These are phyloP conservation scores for Steatocranus sp. DNA, from an alignment of 2,797 vertebrate species.

Conservation along the genomic window DNA sequence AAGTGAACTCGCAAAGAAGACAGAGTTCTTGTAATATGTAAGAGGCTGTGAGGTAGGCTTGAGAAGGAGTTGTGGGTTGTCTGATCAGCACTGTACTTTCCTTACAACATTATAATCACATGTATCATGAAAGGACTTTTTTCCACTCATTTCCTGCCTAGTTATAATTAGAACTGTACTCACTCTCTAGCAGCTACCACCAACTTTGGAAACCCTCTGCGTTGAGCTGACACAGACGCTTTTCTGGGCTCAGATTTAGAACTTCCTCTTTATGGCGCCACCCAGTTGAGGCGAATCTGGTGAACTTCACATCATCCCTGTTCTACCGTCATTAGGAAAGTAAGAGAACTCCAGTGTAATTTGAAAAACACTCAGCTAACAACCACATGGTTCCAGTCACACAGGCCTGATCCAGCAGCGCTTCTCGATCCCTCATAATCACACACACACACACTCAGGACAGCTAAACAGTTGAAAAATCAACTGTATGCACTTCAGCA, in stretches of 20 bases:
- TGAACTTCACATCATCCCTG: slow-evolving; percentile 24
- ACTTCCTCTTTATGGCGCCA: slow-evolving; percentile 17
- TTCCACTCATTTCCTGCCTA: slow-evolving; percentile 53
- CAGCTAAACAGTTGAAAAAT: slow-evolving; percentile 50
- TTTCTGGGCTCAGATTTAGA: slow-evolving; percentile 34
- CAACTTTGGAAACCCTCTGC: slow-evolving; percentile 28
- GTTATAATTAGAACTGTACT: slow-evolving; percentile 58
- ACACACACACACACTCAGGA: neutral
- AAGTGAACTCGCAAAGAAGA: slow-evolving; percentile 1
- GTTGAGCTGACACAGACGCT: slow-evolving; percentile 1
- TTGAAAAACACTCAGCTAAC: slow-evolving; percentile 50
- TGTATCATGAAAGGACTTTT: slow-evolving; percentile 55
- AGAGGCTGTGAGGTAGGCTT: slow-evolving; percentile 4
- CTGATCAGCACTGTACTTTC: slow-evolving; percentile 25
- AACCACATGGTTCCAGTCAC: slow-evolving; percentile 57
- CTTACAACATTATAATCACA: slow-evolving; percentile 51
- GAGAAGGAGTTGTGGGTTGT: slow-evolving; percentile 7
- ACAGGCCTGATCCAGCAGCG: slow-evolving; percentile 36
- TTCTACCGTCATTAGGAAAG: slow-evolving; percentile 35
- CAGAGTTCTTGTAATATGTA: slow-evolving; percentile 6
- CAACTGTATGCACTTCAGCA: slow-evolving; percentile 56
- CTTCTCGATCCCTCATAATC: slow-evolving; percentile 50
- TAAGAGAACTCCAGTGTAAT: slow-evolving; percentile 14
- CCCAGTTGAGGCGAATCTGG: slow-evolving; percentile 33
- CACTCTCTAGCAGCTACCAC: slow-evolving; percentile 29